A percentile compares a stretch with the other conserved stretches of the same genome.
phyloP scores from a whole-genome alignment of 2,888 invertebrate genomes.

The Tenthredo scrophulariae region DNA sequence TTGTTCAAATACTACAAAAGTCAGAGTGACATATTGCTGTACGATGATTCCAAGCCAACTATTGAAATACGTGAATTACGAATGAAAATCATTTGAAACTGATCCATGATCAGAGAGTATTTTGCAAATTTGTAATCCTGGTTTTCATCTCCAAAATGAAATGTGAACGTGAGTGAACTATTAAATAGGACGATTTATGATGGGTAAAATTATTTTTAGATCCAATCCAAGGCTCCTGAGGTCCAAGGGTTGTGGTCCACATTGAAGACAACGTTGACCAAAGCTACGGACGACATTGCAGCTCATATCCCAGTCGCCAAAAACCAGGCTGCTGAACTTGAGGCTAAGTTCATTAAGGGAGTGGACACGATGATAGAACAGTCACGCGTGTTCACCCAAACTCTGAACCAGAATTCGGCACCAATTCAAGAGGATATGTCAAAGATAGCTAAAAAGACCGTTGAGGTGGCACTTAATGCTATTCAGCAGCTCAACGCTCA shows the following conservation, averaged over 20 bases:
- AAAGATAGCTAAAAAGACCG: constrained; percentile 71
- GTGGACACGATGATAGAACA: constrained; percentile 69
- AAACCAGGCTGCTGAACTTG: constrained; percentile 70
- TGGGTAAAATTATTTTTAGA: constrained; percentile 60
- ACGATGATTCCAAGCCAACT: background rate
- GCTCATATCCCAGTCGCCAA: constrained; percentile 71
- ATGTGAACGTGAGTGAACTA: background rate
- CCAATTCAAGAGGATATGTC: constrained; percentile 71
- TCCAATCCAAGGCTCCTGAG: constrained; percentile 73
- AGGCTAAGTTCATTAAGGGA: constrained; percentile 71
- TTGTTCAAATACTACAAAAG: background rate
- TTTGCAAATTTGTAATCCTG: background rate
- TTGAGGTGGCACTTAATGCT: constrained; percentile 72
- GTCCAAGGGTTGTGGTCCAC: constrained; percentile 69
- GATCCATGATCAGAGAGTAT: background rate
- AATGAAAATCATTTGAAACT: background rate
- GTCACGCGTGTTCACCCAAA: constrained; percentile 70
- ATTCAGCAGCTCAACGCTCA: constrained; percentile 70
- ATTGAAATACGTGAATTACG: background rate
- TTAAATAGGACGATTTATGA: background rate
- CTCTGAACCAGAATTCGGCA: constrained; percentile 68
- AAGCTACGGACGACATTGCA: constrained; percentile 70
- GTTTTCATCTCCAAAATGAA: background rate
- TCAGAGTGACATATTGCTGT: background rate
- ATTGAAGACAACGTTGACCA: constrained; percentile 67